phyloP scores from a whole-genome alignment of 2,888 invertebrate genomes.

The Microctonus brassicae region DNA sequence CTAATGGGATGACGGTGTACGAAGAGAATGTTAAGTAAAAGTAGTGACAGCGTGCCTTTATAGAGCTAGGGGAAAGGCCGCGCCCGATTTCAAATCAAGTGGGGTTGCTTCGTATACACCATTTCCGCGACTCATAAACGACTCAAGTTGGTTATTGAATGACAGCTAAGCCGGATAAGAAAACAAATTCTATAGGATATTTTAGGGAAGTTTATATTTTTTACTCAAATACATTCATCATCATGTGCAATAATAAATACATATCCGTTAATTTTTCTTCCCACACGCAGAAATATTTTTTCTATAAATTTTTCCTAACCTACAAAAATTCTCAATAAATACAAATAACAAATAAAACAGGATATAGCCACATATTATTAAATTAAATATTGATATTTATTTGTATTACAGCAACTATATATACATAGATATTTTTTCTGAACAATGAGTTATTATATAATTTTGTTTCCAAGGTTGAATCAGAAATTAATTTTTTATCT shows the following conservation, averaged over 20 bases:
- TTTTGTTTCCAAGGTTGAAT: neutral
- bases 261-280: neutral
- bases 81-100: conserved; percentile 61
- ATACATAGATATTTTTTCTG: too few relatives aligned
- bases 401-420: too few relatives aligned
- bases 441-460: neutral
- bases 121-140: conserved; percentile 5
- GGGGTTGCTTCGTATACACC: conserved; percentile 55
- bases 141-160: neutral
- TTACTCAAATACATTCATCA: neutral
- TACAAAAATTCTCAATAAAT: too few relatives aligned
- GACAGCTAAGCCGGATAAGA: neutral
- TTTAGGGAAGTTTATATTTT: neutral
- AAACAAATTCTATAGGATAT: neutral
- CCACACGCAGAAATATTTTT: too few relatives aligned
- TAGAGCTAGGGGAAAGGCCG: conserved; percentile 68
- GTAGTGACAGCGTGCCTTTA: conserved; percentile 65
- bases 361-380: too few relatives aligned
- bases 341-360: too few relatives aligned
- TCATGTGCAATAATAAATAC: neutral
- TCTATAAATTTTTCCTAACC: too few relatives aligned
- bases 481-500: neutral
- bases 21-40: conserved; percentile 65
- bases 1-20: conserved; percentile 62
- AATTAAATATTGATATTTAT: too few relatives aligned